phyloP scores from a whole-genome alignment of 2,888 invertebrate species.

The Rapana venosa region DNA sequence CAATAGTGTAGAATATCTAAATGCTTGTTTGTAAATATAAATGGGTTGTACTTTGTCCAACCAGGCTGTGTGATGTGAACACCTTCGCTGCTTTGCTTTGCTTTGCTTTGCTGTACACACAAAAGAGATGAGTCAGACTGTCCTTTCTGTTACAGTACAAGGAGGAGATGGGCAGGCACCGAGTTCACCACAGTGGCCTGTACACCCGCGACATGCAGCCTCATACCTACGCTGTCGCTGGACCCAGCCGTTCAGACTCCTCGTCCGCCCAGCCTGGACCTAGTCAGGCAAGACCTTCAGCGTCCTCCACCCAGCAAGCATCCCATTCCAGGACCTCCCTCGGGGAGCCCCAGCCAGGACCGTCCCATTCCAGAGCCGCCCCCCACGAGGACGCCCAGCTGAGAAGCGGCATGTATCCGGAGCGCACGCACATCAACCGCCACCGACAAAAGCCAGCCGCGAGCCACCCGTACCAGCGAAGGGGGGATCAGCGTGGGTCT shows the following conservation, averaged over 20 bases:
- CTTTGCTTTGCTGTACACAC: too few species aligned
- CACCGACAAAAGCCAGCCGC: neutral
- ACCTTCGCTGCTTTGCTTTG: too few species aligned
- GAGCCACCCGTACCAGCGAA: neutral
- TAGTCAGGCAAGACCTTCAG: neutral
- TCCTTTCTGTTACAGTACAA: too few species aligned
- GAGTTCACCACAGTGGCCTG: too few species aligned
- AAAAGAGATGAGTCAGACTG: too few species aligned
- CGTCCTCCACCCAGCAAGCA: neutral
- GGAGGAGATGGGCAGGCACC: too few species aligned
- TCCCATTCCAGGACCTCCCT: neutral
- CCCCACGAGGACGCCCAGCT: neutral
- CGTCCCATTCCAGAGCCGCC: neutral
- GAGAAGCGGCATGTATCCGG: neutral
- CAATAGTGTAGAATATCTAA: too few species aligned
- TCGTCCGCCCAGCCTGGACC: neutral
- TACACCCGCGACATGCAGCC: too few species aligned
- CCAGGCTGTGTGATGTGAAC: too few species aligned
- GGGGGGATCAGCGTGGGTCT: neutral
- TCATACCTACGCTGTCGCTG: too few species aligned
- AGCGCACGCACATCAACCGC: neutral
- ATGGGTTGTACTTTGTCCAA: too few species aligned
- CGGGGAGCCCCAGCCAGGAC: neutral
- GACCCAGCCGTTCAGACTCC: neutral
- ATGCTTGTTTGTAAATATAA: too few species aligned